Percentiles rank a stretch among this genome's conserved stretches.
phyloP scores from a whole-genome alignment of 2,888 invertebrate species.

The Ophioninae sp. region DNA sequence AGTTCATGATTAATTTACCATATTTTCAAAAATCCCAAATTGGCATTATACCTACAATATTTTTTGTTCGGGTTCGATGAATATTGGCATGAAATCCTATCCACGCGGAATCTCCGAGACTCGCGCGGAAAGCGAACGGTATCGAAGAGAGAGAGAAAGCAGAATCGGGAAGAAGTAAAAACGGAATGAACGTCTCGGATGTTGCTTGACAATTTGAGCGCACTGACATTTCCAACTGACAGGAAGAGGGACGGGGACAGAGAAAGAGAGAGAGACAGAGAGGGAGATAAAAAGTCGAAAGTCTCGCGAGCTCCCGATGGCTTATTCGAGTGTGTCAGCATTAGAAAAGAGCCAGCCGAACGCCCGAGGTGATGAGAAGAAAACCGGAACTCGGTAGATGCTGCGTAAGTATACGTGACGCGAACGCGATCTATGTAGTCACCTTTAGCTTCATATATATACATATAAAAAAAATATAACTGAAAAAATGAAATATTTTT shows the following conservation, averaged over 20 bases:
- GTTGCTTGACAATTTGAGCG: conserved; percentile 53
- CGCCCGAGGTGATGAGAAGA: conserved; percentile 56
- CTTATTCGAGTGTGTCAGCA: conserved; percentile 53
- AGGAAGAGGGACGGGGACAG: conserved; percentile 17
- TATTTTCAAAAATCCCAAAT: too few species aligned
- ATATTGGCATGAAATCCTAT: background rate
- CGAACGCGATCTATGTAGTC: conserved; percentile 42
- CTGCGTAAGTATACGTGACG: conserved; percentile 38
- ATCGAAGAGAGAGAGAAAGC: conserved; percentile 39
- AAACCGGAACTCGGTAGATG: conserved; percentile 58
- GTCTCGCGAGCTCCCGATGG: conserved; percentile 45
- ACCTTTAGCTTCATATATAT: conserved; percentile 20
- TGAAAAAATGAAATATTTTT: conserved; percentile 9
- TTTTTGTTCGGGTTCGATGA: too few species aligned
- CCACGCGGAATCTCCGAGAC: conserved; percentile 5
- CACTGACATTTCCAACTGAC: conserved; percentile 31
- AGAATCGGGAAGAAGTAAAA: background rate
- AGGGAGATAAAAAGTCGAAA: conserved; percentile 51
- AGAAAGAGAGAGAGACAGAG: background rate
- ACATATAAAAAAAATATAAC: background rate
- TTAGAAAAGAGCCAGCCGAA: conserved; percentile 58
- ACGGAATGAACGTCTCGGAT: conserved; percentile 40
- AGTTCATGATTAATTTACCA: too few species aligned
- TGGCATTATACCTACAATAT: too few species aligned
- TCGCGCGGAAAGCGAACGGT: conserved; percentile 19